Evolutionary conservation across 2,113 vertebrate genomes (phyloP).

Genomic region (Lethenteron reissneri): DNA sequence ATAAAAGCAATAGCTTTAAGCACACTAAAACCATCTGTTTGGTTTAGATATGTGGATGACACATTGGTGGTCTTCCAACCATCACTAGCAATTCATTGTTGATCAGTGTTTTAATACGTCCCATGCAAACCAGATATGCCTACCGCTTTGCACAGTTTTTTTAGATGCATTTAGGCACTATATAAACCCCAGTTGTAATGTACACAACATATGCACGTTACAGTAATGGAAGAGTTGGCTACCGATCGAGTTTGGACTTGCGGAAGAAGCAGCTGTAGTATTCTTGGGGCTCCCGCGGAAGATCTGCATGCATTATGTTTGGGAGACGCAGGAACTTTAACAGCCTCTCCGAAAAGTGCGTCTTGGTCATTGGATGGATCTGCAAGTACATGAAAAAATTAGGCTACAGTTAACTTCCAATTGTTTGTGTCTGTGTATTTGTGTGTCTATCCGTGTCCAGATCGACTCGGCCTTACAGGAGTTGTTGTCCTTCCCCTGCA

Average conservation of each 20-base stretch:
- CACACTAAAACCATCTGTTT: too few species aligned
- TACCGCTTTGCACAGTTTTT: not conserved
- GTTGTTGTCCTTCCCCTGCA: not conserved
- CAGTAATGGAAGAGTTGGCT: not conserved
- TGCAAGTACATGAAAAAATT: too few species aligned
- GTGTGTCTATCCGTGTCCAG: too few species aligned
- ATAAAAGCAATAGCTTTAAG: too few species aligned
- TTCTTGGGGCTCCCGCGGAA: constrained; percentile 31
- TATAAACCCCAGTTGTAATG: not conserved
- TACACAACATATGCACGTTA: too few species aligned
- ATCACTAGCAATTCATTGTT: not conserved
- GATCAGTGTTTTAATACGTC: too few species aligned
- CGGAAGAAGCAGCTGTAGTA: constrained; percentile 31
- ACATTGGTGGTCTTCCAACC: not conserved
- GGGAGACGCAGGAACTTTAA: constrained; percentile 22
- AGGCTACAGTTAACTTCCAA: too few species aligned
- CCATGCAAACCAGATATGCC: not conserved
- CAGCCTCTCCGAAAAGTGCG: constrained; percentile 21
- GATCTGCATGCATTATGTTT: constrained; percentile 23
- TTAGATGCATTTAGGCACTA: not conserved
- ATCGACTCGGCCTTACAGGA: not conserved
- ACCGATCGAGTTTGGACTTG: constrained; percentile 28
- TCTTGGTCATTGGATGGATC: constrained; percentile 24
- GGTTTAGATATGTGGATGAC: not conserved
- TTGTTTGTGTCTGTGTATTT: too few species aligned